Conservation (phyloP, 2,888 invertebrate genomes). For the Spicauda simplicius region DNA sequence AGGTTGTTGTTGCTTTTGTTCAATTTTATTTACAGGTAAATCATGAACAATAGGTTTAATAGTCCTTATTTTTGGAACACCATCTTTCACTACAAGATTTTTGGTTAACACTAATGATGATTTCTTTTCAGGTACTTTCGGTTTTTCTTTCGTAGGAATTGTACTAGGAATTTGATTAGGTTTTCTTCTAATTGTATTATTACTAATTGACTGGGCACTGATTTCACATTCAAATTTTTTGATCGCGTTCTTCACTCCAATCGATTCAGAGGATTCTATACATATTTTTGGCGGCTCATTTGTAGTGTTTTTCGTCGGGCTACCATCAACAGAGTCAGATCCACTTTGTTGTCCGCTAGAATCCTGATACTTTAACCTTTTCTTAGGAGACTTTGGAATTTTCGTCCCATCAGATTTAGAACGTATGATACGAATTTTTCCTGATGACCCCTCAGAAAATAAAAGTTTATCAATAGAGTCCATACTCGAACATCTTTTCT, state of each 20-base stretch:
- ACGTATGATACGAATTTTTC: conserved; percentile 69
- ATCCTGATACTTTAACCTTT: conserved; percentile 67
- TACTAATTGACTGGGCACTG: conserved; percentile 64
- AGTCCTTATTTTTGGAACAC: conserved; percentile 80
- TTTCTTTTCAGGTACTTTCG: conserved; percentile 86
- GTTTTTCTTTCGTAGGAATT: conserved; percentile 75
- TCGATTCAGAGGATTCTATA: conserved; percentile 54
- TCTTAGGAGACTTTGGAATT: conserved; percentile 73
- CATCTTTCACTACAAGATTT: conserved; percentile 81
- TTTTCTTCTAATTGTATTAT: conserved; percentile 68
- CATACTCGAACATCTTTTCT: conserved; percentile 79
- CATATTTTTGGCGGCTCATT: conserved; percentile 43
- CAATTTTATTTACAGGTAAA: conserved; percentile 49
- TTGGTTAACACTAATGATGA: conserved; percentile 80
- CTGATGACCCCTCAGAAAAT: conserved; percentile 57
- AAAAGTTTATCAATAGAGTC: conserved; percentile 75
- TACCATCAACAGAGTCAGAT: conserved; percentile 74
- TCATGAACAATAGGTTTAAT: conserved; percentile 62
- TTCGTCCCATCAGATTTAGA: conserved; percentile 79
- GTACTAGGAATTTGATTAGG: conserved; percentile 61
- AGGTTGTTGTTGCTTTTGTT: conserved; percentile 37
- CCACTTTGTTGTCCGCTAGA: conserved; percentile 70
- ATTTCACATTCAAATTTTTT: conserved; percentile 81
- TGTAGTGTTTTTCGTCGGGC: conserved; percentile 53
- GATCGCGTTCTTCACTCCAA: conserved; percentile 74